Evolutionary conservation across 2,797 vertebrate genomes (phyloP).

Genomic region (Selene dorsalis): DNA sequence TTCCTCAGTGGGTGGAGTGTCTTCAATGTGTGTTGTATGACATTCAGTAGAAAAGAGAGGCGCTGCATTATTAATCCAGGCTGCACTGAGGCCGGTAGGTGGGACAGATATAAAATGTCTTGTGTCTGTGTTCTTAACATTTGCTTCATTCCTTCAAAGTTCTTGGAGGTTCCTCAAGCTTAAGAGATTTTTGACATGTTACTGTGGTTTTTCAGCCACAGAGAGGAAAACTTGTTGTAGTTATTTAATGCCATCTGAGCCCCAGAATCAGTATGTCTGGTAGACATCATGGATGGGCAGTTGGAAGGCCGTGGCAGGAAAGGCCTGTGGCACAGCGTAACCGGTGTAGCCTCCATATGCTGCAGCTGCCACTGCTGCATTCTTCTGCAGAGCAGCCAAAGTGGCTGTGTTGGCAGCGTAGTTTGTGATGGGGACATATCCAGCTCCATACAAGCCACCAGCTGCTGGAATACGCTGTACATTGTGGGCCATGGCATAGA

Average conservation of each 20-base stretch:
- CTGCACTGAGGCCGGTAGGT: conserved; percentile 22
- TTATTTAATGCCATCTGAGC: conserved; percentile 40
- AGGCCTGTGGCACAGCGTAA: conserved; percentile 92
- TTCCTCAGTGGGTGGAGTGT: conserved; percentile 36
- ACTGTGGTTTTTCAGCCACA: conserved; percentile 58
- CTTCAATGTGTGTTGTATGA: conserved; percentile 28
- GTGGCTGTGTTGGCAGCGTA: conserved; percentile 88
- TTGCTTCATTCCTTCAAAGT: conserved; percentile 47
- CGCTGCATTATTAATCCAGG: conserved; percentile 42
- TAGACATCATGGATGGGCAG: conserved; percentile 96
- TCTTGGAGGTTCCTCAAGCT: conserved; percentile 45
- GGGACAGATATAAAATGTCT: conserved; percentile 23
- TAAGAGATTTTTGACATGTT: conserved; percentile 44
- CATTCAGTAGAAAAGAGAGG: conserved; percentile 31
- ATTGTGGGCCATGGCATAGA: conserved; percentile 96
- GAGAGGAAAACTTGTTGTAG: conserved; percentile 31
- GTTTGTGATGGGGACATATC: conserved; percentile 92
- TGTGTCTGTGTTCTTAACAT: conserved; percentile 41
- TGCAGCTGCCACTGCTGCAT: conserved; percentile 84
- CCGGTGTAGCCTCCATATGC: conserved; percentile 90
- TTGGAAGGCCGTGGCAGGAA: conserved; percentile 91
- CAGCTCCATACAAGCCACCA: conserved; percentile 90
- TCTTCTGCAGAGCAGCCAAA: conserved; percentile 97
- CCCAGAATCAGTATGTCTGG: conserved; percentile 90
- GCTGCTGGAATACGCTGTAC: conserved; percentile 92